These are phyloP conservation scores for Hyposmocoma kahamanoa DNA, from an alignment of 1,140 invertebrate species.

Conservation along the genomic window DNA sequence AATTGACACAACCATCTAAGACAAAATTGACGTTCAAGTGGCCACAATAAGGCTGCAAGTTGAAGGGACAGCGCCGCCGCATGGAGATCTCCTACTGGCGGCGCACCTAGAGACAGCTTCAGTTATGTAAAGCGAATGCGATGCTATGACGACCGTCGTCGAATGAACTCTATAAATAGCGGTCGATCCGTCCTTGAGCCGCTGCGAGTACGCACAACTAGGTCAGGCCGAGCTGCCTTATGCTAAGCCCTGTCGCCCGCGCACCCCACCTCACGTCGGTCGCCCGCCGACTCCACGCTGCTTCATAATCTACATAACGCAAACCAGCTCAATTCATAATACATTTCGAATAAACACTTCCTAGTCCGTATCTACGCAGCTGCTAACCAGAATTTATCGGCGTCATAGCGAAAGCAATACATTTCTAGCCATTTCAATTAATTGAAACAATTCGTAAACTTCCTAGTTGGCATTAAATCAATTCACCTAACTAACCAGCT, in stretches of 20 bases:
- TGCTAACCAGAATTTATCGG: not conserved
- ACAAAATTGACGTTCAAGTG: no score
- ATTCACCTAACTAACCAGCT: conserved; percentile 19
- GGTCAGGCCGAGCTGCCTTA: conserved; percentile 56
- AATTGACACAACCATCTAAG: no score
- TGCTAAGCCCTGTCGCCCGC: conserved; percentile 26
- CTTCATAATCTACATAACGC: not conserved
- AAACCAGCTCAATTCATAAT: not conserved
- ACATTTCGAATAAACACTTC: not conserved
- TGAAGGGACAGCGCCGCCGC: conserved; percentile 33
- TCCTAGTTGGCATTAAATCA: not conserved
- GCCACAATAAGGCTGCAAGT: no score
- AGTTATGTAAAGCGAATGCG: conserved; percentile 64
- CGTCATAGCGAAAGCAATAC: not conserved
- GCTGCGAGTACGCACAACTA: conserved; percentile 54
- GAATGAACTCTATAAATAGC: conserved; percentile 68
- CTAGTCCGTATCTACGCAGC: not conserved
- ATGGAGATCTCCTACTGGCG: conserved; percentile 4
- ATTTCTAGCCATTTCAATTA: not conserved
- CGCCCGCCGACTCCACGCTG: not conserved
- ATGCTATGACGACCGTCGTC: conserved; percentile 59
- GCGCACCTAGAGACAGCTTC: conserved; percentile 44
- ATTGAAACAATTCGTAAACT: not conserved
- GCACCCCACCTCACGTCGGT: conserved; percentile 14
- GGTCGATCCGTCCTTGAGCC: conserved; percentile 68